phyloP scores from a whole-genome alignment of 2,888 invertebrate genomes.

The Meiosimyza platycephala region DNA sequence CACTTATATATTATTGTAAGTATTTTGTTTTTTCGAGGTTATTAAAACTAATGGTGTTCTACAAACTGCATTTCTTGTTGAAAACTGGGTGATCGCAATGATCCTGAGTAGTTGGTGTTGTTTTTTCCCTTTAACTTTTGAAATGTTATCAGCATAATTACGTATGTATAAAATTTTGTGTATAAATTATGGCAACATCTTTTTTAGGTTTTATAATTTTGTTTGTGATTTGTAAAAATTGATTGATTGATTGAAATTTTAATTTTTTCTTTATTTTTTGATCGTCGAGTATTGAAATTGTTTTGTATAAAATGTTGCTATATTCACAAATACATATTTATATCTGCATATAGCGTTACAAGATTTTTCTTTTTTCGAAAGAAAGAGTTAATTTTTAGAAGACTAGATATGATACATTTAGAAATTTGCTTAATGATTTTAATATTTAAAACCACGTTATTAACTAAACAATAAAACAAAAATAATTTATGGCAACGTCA shows the following conservation, averaged over 20 bases:
- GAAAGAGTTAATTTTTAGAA: neutral
- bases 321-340: constrained; percentile 1
- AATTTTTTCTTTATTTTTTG: constrained; percentile 8
- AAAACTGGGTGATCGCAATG: constrained; percentile 31
- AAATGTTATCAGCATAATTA: constrained; percentile 17
- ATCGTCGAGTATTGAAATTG: constrained; percentile 15
- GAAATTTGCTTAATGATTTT: too few relatives aligned
- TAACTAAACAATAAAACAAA: too few relatives aligned
- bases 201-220: constrained; percentile 42
- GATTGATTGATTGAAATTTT: constrained; percentile 24
- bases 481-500: constrained; percentile 23
- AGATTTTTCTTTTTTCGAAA: constrained; percentile 1
- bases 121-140: constrained; percentile 21
- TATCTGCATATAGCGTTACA: constrained; percentile 14
- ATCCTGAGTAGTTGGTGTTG: constrained; percentile 32
- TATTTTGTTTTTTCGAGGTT: too few relatives aligned
- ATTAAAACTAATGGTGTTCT: constrained; percentile 14
- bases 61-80: neutral
- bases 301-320: constrained; percentile 18
- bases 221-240: constrained; percentile 23
- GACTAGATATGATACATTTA: constrained; percentile 6
- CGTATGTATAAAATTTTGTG: too few relatives aligned
- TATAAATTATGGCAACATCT: constrained; percentile 47
- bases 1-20: too few relatives aligned
- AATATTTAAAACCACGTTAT: neutral